Base-by-base conservation (phyloP, 2,113 vertebrate genomes). In the Caracal caracal region DNA sequence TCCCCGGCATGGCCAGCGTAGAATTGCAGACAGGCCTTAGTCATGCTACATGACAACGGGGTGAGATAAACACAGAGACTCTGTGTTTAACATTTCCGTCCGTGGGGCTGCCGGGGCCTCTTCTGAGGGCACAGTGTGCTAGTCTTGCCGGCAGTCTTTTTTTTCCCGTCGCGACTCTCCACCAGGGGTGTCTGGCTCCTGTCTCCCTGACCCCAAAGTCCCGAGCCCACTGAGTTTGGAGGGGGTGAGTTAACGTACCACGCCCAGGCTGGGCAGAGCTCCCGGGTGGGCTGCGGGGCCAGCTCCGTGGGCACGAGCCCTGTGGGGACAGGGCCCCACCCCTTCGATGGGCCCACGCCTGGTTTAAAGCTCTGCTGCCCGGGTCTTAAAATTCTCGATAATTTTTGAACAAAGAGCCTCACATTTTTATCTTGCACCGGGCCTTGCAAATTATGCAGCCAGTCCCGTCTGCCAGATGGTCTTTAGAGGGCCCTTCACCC, bases 61-160 rank as follows among this genome's bases (percentile, higher is more conserved):
- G 65, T 37, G 82, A 51, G 71, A 90, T 70, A 91, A 95, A 80
- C 82, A 93, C 61, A 56, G 26, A 89, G 47, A 49, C 59, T 37
- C 70, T 10, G 92, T 59, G 71, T 76, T 86, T 86, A 71, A 81
- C 88, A 30, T 68, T 96, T 87, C 93, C 71, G 10, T 75, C 53
- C 1, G 0, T 30, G 19, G 80, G 66, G 78, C 66, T 66, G 35
- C 7, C 0, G 40, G 22, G 80, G 2, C 0, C 0, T 92, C 81
- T 47, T 11, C 30, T 19, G 61, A 61, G 37, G 88, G 47, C 43
- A 96, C 33, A 49, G 2, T 47, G 66, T 5, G 0, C 68, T 28
- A 26, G 10, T 28, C 71, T 75, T 93, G 49, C 80, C 40, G 47
- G 13, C 40, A 30, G 40, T 47, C 73, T 43, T 75, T 28, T 75